phyloP scores from a whole-genome alignment of 1,140 invertebrate species.

The Metopolophium dirhodum region DNA sequence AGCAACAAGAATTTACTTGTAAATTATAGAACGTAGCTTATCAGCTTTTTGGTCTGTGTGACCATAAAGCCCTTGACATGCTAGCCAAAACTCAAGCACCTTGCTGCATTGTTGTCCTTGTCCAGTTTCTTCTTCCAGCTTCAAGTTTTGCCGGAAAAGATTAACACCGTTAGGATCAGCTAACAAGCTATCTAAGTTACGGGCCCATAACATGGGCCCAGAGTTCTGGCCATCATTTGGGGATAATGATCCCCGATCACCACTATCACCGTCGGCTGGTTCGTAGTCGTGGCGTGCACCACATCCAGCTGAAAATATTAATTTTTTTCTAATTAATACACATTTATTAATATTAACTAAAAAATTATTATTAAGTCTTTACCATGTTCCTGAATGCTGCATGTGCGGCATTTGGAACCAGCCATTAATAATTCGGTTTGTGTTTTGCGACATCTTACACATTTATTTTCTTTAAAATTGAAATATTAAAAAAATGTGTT shows the following conservation, averaged over 20 bases:
- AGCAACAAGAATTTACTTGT: constrained; percentile 69
- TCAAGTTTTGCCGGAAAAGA: constrained; percentile 82
- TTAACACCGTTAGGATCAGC: constrained; percentile 85
- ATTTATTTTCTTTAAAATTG: constrained; percentile 39
- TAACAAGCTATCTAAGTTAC: constrained; percentile 79
- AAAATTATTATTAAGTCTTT: not conserved
- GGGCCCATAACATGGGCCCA: constrained; percentile 71
- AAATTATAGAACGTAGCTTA: constrained; percentile 80
- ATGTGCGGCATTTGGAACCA: constrained; percentile 40
- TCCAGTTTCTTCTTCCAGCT: constrained; percentile 68
- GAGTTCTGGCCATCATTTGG: constrained; percentile 39
- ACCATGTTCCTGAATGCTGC: constrained; percentile 44
- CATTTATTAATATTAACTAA: not conserved
- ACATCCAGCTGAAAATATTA: constrained; percentile 13
- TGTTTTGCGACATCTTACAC: constrained; percentile 41
- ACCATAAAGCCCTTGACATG: constrained; percentile 86
- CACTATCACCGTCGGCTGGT: constrained; percentile 52
- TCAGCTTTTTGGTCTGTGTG: constrained; percentile 76
- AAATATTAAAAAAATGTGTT: not conserved
- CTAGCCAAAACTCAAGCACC: constrained; percentile 88
- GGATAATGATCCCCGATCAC: constrained; percentile 44
- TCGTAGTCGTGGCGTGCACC: constrained; percentile 49
- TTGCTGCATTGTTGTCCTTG: constrained; percentile 69
- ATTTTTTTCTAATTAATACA: constrained; percentile 6
- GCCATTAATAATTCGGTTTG: constrained; percentile 21